These are phyloP conservation scores for Drosophila kanekoi DNA, from an alignment of 2,888 invertebrate genomes.

Conservation along the genomic window DNA sequence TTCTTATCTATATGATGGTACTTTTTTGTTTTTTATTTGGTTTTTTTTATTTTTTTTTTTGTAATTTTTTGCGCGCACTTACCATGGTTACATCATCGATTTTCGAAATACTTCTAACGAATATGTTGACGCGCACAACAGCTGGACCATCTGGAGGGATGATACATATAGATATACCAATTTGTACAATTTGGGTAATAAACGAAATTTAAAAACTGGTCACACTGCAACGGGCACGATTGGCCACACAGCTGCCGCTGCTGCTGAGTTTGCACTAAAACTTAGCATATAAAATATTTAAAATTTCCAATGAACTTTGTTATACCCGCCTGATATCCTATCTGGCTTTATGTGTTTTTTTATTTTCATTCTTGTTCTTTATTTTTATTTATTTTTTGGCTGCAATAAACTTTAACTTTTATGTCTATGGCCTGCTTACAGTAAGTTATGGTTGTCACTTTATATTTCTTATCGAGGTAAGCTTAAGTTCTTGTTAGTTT, in stretches of 20 bases:
- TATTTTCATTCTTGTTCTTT: not conserved
- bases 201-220: slow-evolving; percentile 66
- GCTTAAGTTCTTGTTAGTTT: slow-evolving; percentile 36
- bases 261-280: slow-evolving; percentile 42
- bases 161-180: slow-evolving; percentile 70
- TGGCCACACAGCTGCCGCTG: not conserved
- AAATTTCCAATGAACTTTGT: slow-evolving; percentile 30
- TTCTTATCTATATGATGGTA: slow-evolving; percentile 11
- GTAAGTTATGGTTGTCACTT: slow-evolving; percentile 44
- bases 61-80: slow-evolving; percentile 87
- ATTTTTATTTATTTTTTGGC: slow-evolving; percentile 8
- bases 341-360: slow-evolving; percentile 22
- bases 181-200: slow-evolving; percentile 63
- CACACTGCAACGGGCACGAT: slow-evolving; percentile 23
- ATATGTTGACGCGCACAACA: slow-evolving; percentile 98
- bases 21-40: slow-evolving; percentile 1
- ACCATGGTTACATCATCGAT: slow-evolving; percentile 99
- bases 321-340: slow-evolving; percentile 20
- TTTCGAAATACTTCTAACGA: slow-evolving; percentile 99
- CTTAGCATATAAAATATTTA: slow-evolving; percentile 59
- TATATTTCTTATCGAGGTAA: slow-evolving; percentile 56
- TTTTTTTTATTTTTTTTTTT: slow-evolving; percentile 28
- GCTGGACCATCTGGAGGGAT: slow-evolving; percentile 93
- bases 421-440: slow-evolving; percentile 53
- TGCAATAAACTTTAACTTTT: slow-evolving; percentile 72